Percentiles rank a stretch among this genome's conserved stretches.
These are phyloP conservation scores for Enteromius argenteus DNA, from an alignment of 2,797 vertebrate species.

Conservation along the genomic window DNA sequence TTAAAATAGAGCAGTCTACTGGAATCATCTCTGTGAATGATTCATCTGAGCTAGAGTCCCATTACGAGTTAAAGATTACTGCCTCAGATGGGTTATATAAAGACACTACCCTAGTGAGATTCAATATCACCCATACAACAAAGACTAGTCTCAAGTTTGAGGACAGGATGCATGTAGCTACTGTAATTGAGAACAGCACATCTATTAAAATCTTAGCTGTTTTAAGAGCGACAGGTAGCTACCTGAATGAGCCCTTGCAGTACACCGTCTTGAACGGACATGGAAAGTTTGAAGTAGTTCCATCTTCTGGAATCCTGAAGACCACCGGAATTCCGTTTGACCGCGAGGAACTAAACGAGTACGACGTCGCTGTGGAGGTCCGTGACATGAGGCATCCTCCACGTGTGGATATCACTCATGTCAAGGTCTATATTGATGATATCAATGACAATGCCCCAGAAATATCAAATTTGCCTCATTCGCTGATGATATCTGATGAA, in stretches of 20 bases:
- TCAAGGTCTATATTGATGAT: conserved; percentile 90
- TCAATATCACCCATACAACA: conserved; percentile 80
- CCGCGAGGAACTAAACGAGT: conserved; percentile 83
- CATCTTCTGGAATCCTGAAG: conserved; percentile 88
- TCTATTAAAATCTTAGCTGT: conserved; percentile 79
- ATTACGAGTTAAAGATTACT: conserved; percentile 81
- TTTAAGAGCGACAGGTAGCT: conserved; percentile 82
- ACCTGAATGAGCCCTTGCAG: conserved; percentile 88
- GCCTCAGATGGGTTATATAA: conserved; percentile 89
- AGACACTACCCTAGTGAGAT: conserved; percentile 81
- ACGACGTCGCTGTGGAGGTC: conserved; percentile 86
- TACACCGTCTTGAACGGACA: conserved; percentile 87
- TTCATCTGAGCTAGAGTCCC: conserved; percentile 71
- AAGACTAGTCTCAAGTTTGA: conserved; percentile 83
- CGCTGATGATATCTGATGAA: conserved; percentile 87
- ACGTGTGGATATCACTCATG: conserved; percentile 83
- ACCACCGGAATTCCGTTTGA: conserved; percentile 89
- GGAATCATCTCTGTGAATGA: conserved; percentile 85
- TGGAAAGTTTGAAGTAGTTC: conserved; percentile 83
- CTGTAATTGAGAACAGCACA: conserved; percentile 83
- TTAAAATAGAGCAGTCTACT: conserved; percentile 81
- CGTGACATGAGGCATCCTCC: conserved; percentile 85
- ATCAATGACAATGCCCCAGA: conserved; percentile 90
- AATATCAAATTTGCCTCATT: conserved; percentile 91
- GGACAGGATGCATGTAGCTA: conserved; percentile 75